Evolutionary conservation across 2,888 invertebrate species (phyloP), one percentile per base, ranked within the genome.

Genomic region (Drosophila hawaiiensis): DNA sequence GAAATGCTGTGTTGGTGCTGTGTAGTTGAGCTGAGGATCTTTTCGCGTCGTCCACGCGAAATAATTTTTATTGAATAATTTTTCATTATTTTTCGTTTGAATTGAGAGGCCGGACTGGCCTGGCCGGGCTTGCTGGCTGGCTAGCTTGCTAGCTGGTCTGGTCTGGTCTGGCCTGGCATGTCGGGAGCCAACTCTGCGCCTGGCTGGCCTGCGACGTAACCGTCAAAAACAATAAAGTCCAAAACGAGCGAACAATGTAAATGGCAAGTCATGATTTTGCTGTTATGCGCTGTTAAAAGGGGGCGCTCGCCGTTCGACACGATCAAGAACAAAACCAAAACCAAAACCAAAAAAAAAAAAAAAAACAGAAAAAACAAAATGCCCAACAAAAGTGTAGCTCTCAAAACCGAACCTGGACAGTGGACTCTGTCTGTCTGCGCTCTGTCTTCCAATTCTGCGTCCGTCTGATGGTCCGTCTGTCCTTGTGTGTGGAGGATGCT

Each of bases 61-160:
- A 89, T 92, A 91, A 92, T 92, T 91, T 92, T 92, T 92, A 92
- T 92, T 92, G 92, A 92, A 92, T 92, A 92, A 92, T 92, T 92
- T 92, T 92, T 92, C 92, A 92, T 92, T 91, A 91, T 91, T 89
- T 86, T 90, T 84, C 83, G 80, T 83, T 82, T 88, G 87, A 91
- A 91, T 84, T 90, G 84, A 90, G 82, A 90, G 86, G 78, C 88
- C 68, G 82, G 61, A 67, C 65, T n/a, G 59, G 64, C 19, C 25
- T 16, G 47, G 47, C 4, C 9, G 4, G 39, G 25, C 47, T 49
- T 25, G 25, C 54, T 25, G 59, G 62, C 22, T 63, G 68, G 68
- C 59, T 37, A 22, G 43, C 70, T 52, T 72, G 71, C 66, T 63
- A 35, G 53, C 56, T 47, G 60, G 54, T 19, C 53, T 53, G 60